phyloP scores from a whole-genome alignment of 2,113 vertebrate species.

The Uria lomvia region DNA sequence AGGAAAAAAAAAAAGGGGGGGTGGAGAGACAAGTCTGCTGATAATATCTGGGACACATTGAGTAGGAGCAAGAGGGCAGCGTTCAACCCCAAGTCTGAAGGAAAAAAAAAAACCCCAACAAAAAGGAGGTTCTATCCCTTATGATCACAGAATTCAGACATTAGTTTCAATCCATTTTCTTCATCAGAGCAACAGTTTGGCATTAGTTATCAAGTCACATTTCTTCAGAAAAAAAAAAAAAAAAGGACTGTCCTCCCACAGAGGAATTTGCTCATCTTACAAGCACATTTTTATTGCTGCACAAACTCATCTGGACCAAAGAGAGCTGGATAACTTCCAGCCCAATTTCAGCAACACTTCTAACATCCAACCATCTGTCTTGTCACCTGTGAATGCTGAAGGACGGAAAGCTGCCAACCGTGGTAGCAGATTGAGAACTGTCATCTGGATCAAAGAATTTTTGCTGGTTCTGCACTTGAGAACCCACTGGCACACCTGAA shows the following conservation, averaged over 20 bases:
- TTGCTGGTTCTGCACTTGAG: conserved; percentile 94
- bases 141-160: neutral
- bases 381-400: conserved; percentile 90
- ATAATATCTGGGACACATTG: neutral
- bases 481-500: conserved; percentile 96
- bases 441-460: conserved; percentile 98
- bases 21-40: neutral
- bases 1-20: neutral
- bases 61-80: neutral
- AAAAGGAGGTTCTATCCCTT: neutral
- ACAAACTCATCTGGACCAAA: neutral
- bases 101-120: neutral
- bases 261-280: neutral
- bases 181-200: neutral
- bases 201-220: neutral
- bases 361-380: neutral
- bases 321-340: neutral
- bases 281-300: neutral
- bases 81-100: neutral
- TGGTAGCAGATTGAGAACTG: conserved; percentile 91
- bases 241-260: neutral
- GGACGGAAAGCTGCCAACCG: conserved; percentile 94
- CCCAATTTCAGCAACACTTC: neutral
- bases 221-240: neutral
- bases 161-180: neutral